Percentiles rank a stretch among this genome's conserved stretches.
These are phyloP conservation scores for Bos javanicus DNA, from an alignment of 2,113 vertebrate genomes.

Conservation along the genomic window DNA sequence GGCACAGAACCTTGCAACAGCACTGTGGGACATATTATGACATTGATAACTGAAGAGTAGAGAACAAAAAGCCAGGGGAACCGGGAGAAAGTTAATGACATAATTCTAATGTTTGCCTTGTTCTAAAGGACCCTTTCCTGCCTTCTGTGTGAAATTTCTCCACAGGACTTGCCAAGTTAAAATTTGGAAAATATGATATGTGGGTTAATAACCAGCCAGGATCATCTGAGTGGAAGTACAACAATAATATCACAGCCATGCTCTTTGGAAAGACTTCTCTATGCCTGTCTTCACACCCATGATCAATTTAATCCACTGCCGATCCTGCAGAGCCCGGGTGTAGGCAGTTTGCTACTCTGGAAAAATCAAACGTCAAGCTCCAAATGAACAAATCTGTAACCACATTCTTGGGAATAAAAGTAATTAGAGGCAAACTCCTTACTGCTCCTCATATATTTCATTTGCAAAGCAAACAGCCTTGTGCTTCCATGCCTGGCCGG, in stretches of 20 bases:
- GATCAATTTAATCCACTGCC: rapidly evolving
- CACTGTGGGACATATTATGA: rapidly evolving
- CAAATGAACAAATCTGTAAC: not conserved
- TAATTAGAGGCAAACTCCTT: not conserved
- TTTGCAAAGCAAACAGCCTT: not conserved
- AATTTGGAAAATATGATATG: not conserved
- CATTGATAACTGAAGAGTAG: not conserved
- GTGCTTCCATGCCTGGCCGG: rapidly evolving
- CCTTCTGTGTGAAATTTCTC: not conserved
- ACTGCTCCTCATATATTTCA: not conserved
- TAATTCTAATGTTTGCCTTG: rapidly evolving
- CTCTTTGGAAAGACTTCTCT: not conserved
- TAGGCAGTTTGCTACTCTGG: not conserved
- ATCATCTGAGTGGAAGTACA: not conserved
- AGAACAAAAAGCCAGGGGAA: not conserved
- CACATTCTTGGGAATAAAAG: too few species aligned
- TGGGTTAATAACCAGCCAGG: not conserved
- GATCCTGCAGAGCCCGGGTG: not conserved
- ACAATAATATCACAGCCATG: rapidly evolving
- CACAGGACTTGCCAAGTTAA: not conserved
- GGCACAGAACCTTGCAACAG: rapidly evolving
- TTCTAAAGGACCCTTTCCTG: too few species aligned
- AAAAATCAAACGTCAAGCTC: not conserved
- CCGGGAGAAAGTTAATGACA: not conserved
- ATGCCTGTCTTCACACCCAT: rapidly evolving